Percentiles rank a stretch among this genome's conserved stretches.
These are phyloP conservation scores for Zeus faber DNA, from an alignment of 2,113 vertebrate species.

Conservation along the genomic window DNA sequence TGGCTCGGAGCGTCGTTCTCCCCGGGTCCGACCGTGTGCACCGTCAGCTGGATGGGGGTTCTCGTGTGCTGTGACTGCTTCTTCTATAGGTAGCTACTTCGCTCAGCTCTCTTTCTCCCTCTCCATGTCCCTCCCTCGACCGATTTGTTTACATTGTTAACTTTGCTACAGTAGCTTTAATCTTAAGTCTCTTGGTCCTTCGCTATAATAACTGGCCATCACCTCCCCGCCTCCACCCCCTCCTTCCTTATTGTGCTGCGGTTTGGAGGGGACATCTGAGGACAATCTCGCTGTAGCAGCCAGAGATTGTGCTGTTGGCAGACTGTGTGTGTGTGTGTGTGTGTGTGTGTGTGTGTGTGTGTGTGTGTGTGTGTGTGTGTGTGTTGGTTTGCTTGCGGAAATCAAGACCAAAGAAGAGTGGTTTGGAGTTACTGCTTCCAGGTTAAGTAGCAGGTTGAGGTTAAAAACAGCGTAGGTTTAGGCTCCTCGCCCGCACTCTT, in stretches of 20 bases:
- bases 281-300: constrained; percentile 55
- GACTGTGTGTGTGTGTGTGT: neutral
- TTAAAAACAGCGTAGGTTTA: no score
- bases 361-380: no score
- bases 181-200: no score
- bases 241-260: constrained; percentile 28
- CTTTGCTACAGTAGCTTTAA: no score
- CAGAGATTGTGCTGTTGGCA: constrained; percentile 60
- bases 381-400: no score
- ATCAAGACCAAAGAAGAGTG: no score
- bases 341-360: no score
- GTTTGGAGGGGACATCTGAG: constrained; percentile 62
- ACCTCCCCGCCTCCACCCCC: neutral
- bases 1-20: constrained; percentile 33
- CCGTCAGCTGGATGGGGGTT: constrained; percentile 73
- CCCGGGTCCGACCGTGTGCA: constrained; percentile 18
- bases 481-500: constrained; percentile 13
- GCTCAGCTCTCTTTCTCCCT: neutral
- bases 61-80: constrained; percentile 81
- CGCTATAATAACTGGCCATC: no score
- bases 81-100: constrained; percentile 76
- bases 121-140: no score
- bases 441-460: no score
- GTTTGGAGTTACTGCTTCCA: no score
- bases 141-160: neutral